These are phyloP conservation scores for Doryteuthis pealeii DNA, from an alignment of 1,140 invertebrate species.

Conservation along the genomic window DNA sequence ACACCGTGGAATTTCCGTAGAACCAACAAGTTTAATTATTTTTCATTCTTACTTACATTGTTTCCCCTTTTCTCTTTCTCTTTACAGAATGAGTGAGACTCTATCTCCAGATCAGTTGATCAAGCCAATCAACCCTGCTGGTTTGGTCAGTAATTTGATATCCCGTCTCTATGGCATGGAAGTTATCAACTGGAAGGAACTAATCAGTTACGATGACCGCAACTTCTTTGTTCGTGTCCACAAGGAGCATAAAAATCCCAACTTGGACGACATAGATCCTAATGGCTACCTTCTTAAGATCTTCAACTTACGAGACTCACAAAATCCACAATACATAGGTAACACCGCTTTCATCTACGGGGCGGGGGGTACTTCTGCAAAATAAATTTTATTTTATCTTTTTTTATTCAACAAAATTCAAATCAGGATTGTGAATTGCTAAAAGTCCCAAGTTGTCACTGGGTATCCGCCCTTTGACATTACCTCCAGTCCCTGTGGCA, in stretches of 20 bases:
- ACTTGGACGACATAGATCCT: constrained; percentile 35
- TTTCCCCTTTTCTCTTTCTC: too few species aligned
- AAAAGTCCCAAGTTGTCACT: too few species aligned
- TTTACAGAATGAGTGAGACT: background rate
- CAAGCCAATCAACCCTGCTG: background rate
- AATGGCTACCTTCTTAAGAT: constrained; percentile 81
- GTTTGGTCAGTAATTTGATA: background rate
- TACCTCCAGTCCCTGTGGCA: too few species aligned
- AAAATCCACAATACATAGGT: constrained; percentile 67
- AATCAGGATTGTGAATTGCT: too few species aligned
- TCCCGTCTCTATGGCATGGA: constrained; percentile 65
- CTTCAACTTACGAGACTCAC: constrained; percentile 77
- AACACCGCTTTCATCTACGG: too few species aligned
- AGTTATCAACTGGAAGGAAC: constrained; percentile 66
- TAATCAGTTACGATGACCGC: constrained; percentile 81
- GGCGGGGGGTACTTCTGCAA: too few species aligned
- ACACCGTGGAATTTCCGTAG: too few species aligned
- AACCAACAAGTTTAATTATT: too few species aligned
- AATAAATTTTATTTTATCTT: too few species aligned
- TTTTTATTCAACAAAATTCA: too few species aligned
- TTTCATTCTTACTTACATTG: too few species aligned
- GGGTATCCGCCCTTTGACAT: too few species aligned
- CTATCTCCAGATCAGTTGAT: background rate
- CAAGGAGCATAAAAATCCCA: constrained; percentile 31
- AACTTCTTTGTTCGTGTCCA: constrained; percentile 68